phyloP scores from a whole-genome alignment of 2,797 vertebrate genomes.

The Anguilla pacifica region DNA sequence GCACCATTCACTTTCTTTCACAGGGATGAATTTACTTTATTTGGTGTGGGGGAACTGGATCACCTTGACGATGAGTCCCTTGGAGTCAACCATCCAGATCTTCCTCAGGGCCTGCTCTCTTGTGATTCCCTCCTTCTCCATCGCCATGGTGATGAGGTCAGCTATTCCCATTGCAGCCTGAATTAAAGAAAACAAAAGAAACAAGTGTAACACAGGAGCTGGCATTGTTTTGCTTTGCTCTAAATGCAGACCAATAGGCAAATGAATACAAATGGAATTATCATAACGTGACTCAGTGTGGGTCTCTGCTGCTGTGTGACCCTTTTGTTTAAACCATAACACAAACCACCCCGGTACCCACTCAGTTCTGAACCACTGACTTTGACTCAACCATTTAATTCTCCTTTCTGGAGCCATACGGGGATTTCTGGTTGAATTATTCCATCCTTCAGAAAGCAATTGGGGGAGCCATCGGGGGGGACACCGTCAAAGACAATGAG shows the following conservation, averaged over 20 bases:
- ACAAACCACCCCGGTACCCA: neutral
- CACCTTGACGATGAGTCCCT: slow-evolving; percentile 96
- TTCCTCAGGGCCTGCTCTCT: slow-evolving; percentile 77
- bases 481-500: neutral
- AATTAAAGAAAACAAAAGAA: slow-evolving; percentile 33
- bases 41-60: slow-evolving; percentile 17
- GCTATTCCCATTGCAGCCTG: slow-evolving; percentile 97
- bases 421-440: neutral
- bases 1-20: neutral
- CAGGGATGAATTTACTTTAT: neutral
- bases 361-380: neutral
- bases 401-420: neutral
- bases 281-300: neutral
- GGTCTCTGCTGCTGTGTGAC: neutral
- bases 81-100: slow-evolving; percentile 99
- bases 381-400: neutral
- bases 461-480: neutral
- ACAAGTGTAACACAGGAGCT: neutral
- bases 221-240: neutral
- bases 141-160: slow-evolving; percentile 89
- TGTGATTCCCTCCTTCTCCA: slow-evolving; percentile 88
- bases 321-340: too few species aligned
- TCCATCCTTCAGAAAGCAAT: neutral
- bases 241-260: neutral
- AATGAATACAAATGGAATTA: neutral